phyloP scores from a whole-genome alignment of 2,797 vertebrate species.

The Lacerta viridis region DNA sequence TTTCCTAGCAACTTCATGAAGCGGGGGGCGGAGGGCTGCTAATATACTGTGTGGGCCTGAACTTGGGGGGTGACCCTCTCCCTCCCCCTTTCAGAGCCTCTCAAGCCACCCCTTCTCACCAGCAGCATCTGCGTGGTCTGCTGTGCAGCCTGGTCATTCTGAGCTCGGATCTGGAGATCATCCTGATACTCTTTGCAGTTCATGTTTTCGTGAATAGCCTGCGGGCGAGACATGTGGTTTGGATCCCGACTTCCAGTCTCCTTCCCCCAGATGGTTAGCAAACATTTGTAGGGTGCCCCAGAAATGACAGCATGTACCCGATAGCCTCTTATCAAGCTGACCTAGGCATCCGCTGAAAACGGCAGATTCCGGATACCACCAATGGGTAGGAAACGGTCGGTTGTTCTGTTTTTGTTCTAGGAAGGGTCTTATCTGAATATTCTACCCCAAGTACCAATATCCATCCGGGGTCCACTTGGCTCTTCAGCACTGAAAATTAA shows the following conservation, averaged over 20 bases:
- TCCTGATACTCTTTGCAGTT: slow-evolving; percentile 93
- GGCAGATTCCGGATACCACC: not conserved
- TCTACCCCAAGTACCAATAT: no score
- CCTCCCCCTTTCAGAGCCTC: not conserved
- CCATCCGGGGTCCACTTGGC: not conserved
- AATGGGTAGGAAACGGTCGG: not conserved
- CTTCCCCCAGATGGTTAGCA: not conserved
- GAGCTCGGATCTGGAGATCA: slow-evolving; percentile 84
- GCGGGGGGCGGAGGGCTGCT: not conserved
- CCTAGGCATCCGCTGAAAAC: no score
- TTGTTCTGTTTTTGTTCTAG: not conserved
- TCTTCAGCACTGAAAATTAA: not conserved
- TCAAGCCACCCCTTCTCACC: slow-evolving; percentile 69
- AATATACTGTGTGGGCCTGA: not conserved
- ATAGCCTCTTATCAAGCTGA: not conserved
- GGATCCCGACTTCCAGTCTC: not conserved
- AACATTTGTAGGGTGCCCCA: not conserved
- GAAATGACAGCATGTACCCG: not conserved
- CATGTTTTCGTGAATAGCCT: slow-evolving; percentile 90
- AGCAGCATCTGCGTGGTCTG: slow-evolving; percentile 86
- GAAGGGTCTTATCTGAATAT: not conserved
- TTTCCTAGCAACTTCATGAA: not conserved
- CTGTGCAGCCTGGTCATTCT: slow-evolving; percentile 86
- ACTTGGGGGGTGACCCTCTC: no score
- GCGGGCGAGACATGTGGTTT: not conserved